Percentiles rank a stretch among this genome's conserved stretches.
Evolutionary conservation across 1,140 invertebrate genomes (phyloP).

Genomic region (Zaprionus lachaisei): DNA sequence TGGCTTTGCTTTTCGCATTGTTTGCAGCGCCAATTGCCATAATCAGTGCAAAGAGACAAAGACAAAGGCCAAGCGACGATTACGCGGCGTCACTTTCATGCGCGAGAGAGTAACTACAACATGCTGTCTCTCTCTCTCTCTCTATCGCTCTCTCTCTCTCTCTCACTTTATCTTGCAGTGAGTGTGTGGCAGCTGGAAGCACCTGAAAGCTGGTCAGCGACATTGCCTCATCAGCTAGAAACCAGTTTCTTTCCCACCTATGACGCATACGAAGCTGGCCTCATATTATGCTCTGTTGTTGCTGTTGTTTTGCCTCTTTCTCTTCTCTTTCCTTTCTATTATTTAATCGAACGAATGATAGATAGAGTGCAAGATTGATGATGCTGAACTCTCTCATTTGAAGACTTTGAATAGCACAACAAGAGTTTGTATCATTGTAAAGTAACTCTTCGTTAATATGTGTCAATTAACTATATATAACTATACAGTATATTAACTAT

Average conservation of each 20-base stretch:
- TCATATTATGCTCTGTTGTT: conserved; percentile 1
- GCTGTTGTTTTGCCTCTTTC: conserved; percentile 5
- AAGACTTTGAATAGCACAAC: background rate
- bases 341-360: conserved; percentile 33
- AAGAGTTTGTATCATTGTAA: background rate
- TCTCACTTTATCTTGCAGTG: background rate
- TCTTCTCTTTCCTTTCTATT: conserved; percentile 22
- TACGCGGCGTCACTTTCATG: conserved; percentile 56
- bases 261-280: conserved; percentile 60
- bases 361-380: conserved; percentile 5
- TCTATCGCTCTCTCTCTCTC: background rate
- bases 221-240: conserved; percentile 73
- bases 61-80: conserved; percentile 65
- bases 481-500: background rate
- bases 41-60: conserved; percentile 72
- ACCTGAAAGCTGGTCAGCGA: conserved; percentile 69
- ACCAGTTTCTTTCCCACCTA: conserved; percentile 68
- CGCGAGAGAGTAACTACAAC: conserved; percentile 3
- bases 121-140: background rate
- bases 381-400: conserved; percentile 6
- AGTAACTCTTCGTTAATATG: background rate
- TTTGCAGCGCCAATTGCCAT: conserved; percentile 77
- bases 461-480: background rate
- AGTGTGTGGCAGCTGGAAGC: conserved; percentile 15
- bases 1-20: conserved; percentile 66